Percentiles rank a stretch among this genome's conserved stretches.
These are phyloP conservation scores for Capreolus pygargus DNA, from an alignment of 2,113 vertebrate genomes.

Conservation along the genomic window DNA sequence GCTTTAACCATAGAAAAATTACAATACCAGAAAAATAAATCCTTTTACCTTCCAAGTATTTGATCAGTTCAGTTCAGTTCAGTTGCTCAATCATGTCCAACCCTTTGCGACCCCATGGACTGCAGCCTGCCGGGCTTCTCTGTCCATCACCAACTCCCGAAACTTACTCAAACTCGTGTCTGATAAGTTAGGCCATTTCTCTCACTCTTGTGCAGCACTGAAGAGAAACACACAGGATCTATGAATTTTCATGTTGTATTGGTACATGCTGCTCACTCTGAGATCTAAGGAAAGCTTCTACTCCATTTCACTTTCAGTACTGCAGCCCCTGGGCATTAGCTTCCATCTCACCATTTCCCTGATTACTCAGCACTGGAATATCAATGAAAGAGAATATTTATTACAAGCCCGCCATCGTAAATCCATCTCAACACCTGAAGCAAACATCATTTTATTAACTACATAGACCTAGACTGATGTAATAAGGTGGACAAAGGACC, in stretches of 20 bases:
- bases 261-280: not conserved
- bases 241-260: not conserved
- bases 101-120: not conserved
- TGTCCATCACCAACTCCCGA: not conserved
- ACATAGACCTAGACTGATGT: not conserved
- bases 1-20: not conserved
- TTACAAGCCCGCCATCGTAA: not conserved
- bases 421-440: not conserved
- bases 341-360: not conserved
- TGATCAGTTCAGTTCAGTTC: not conserved
- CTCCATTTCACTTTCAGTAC: not conserved
- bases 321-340: not conserved
- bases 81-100: not conserved
- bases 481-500: not conserved
- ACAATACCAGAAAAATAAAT: not conserved
- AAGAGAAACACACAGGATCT: not conserved
- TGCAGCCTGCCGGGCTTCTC: not conserved
- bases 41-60: not conserved
- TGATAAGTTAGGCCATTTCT: not conserved
- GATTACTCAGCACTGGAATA: not conserved
- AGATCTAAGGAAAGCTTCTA: not conserved
- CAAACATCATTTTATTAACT: not conserved
- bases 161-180: not conserved
- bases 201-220: not conserved
- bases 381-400: not conserved